Evolutionary conservation across 2,888 invertebrate species (phyloP).

Genomic region (Brassicogethes aeneus): DNA sequence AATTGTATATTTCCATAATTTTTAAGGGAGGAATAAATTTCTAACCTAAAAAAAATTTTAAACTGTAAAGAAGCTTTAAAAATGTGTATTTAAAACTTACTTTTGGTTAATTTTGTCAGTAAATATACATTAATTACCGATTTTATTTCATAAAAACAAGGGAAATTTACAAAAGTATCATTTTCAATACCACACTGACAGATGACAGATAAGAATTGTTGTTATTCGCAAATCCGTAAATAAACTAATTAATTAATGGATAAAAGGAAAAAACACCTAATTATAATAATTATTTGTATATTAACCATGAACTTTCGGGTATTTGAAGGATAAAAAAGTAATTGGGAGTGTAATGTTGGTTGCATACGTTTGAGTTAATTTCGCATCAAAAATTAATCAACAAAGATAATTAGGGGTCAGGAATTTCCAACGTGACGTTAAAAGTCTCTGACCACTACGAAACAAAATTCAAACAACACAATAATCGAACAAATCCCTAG

Average conservation of each 20-base stretch:
- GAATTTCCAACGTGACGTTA: constrained; percentile 7
- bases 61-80: no score
- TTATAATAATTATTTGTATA: neutral
- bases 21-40: neutral
- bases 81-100: neutral
- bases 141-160: neutral
- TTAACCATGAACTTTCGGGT: no score
- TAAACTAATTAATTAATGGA: no score
- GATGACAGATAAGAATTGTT: neutral
- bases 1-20: constrained; percentile 10
- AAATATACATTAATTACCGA: neutral
- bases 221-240: no score
- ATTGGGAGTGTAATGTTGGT: constrained; percentile 3
- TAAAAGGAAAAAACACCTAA: neutral
- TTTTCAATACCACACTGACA: neutral
- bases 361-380: constrained; percentile 2
- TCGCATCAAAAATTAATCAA: neutral
- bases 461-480: neutral
- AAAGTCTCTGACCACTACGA: constrained; percentile 4
- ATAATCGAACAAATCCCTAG: no score
- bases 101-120: neutral
- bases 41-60: constrained; percentile 1
- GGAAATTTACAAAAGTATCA: neutral
- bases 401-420: constrained; percentile 5
- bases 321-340: no score